Base-by-base conservation (phyloP, 2,888 invertebrate genomes). In the Erebia palarica region DNA sequence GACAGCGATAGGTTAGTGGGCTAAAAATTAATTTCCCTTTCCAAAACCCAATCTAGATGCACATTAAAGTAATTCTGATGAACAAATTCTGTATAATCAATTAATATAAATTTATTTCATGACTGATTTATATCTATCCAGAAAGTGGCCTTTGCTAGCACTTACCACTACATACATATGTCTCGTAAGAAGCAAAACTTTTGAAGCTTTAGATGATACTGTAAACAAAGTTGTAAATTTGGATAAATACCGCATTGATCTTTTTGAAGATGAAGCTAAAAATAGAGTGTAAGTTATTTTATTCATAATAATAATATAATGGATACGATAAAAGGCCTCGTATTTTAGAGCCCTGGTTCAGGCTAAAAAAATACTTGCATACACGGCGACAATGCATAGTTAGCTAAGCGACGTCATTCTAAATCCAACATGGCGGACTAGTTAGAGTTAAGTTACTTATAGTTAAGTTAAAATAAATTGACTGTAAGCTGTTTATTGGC, bases 231-330 rank as follows among this genome's bases (percentile, higher is more conserved):
- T 83, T 9, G 63, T 79, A 0, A 74, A 70, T 1, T 71, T 55
- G 1, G 73, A 83, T 11, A 65, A 75, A 0, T 79, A 85, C 69
- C 78, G 76, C 1, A 11, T 61, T 4, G 27, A 74, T 1, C 75
- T 88, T 1, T 51, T 60, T 3, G 84, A 85, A 42, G 83, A 87
- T 0, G 88, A 86, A 73, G 76, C 78, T 8, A 85, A 75, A 36
- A 85, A 90, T 66, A 84, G 57, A 74, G 14, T 67, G 79, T 79
- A 68, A 70, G 75, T 18, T 21, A 57, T 11, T 13, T 9, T 65
- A 60, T 3, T 60, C 14, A 55, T 42, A 1, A 13, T 63, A 27
- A 18, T 61, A 18, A 36, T 36, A 36, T 7, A 7, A 36, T 7
- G 36, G 36, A 7, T 7, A 36, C 7, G 36, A 7, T 36, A 36